Evolutionary conservation across 1,140 invertebrate species (phyloP), one percentile per base, ranked within the genome.

Genomic region (Lamellibrachia luymesi): DNA sequence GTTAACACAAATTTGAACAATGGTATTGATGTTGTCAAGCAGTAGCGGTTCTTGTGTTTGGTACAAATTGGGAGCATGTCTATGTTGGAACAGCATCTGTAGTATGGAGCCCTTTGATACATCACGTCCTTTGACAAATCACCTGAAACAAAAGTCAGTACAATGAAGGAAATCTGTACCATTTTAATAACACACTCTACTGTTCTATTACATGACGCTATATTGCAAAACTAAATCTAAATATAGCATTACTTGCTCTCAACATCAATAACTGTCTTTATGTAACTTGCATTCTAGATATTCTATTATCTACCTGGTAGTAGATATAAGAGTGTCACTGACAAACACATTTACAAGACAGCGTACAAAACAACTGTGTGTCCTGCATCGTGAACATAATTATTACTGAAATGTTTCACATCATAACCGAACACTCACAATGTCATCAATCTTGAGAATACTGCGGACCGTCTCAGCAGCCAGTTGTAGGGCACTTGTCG

Each of bases 391-490:
- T 1, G 52, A 56, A 56, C 52, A 13, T 56, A 56, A 56, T 91
- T 91, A 1, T 91, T 91, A 38, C 50, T 22, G 90, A 2, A 50
- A 38, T 38, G 90, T 91, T 91, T 91, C 22, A 27, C n/a, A 90
- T 90, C 6, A 25, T 80, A 22, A 22, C 17, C 27, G 51, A 4
- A 50, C 51, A 92, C 93, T 94, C 51, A 94, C 93, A 93, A 99
- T 99, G 97, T 99, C 99, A 97, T 99, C 99, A 95, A 99, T 99
- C 97, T 99, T 99, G 93, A 99, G 97, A 96, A 99, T 99, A 94
- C 98, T 98, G 93, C 99, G 97, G 92, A 99, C 98, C 92, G 99
- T 99, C 97, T 99, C 99, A 0, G 99, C 98, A 94, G 99, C 98
- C 93, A 99, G 97, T 93, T 97, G 98, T 93, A 99, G 98, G 50